A percentile compares a stretch with the other conserved stretches of the same genome.
These are phyloP conservation scores for Nezara viridula DNA, from an alignment of 2,888 invertebrate genomes.

Conservation along the genomic window DNA sequence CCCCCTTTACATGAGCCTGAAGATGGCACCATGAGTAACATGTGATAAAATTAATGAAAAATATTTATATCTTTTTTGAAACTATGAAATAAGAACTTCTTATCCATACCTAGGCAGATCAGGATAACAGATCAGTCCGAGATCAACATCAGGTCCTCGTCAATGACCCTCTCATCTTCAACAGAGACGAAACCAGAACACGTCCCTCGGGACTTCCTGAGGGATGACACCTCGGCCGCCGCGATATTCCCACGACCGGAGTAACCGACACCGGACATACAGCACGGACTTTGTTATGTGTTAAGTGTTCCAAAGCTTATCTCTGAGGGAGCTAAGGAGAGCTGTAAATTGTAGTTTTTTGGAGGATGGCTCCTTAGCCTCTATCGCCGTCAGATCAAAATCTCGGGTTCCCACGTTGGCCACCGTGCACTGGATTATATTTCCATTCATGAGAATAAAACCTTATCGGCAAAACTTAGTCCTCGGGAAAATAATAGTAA, in stretches of 20 bases:
- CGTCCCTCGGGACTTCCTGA: neutral
- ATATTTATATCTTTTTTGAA: too few relatives aligned
- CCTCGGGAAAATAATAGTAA: neutral
- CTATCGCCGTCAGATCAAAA: slow-evolving; percentile 6
- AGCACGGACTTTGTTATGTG: neutral
- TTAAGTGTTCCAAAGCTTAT: neutral
- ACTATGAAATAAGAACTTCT: too few relatives aligned
- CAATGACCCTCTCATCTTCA: neutral
- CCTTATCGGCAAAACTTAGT: neutral
- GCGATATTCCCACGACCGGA: neutral
- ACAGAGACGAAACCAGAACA: neutral
- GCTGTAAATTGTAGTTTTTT: slow-evolving; percentile 5
- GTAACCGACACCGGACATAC: slow-evolving; percentile 2
- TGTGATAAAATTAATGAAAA: too few relatives aligned
- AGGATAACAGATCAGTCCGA: neutral
- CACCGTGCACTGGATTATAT: neutral
- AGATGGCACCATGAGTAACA: too few relatives aligned
- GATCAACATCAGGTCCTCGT: neutral
- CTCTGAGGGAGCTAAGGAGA: neutral
- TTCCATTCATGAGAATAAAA: neutral
- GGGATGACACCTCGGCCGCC: neutral
- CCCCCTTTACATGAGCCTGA: too few relatives aligned
- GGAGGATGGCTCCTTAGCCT: neutral
- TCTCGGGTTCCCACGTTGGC: neutral
- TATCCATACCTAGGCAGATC: neutral